Conservation (phyloP, 1,140 invertebrate species). For the Pseudoatta argentina region DNA sequence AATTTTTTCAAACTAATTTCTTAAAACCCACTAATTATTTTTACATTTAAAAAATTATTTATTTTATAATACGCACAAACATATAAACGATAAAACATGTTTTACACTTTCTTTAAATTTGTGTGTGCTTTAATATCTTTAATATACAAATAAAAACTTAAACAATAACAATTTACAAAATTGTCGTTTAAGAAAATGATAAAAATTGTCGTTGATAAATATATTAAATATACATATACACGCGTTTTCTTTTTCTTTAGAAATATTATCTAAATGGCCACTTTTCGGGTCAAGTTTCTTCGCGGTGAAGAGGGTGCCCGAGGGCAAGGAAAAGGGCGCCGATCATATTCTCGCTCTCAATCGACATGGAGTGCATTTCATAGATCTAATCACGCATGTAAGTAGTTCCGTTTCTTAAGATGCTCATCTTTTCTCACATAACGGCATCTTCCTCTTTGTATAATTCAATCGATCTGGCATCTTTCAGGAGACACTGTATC, state of each 20-base stretch:
- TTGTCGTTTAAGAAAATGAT: neutral
- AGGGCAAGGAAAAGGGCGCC: constrained; percentile 90
- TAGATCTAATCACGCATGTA: constrained; percentile 96
- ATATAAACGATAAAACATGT: neutral
- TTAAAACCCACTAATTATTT: neutral
- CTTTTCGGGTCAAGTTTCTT: constrained; percentile 99
- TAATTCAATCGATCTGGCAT: neutral
- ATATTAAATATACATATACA: neutral
- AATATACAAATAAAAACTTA: neutral
- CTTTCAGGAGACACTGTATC: constrained; percentile 93
- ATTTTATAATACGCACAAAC: neutral
- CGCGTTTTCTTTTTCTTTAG: constrained; percentile 80
- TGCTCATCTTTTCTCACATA: neutral
- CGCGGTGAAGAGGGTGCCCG: constrained; percentile 95
- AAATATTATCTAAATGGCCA: constrained; percentile 96
- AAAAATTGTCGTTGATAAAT: neutral
- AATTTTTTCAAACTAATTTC: too few relatives aligned
- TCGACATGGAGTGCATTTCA: constrained; percentile 96
- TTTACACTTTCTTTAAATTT: neutral
- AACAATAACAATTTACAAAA: neutral
- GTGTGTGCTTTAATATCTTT: constrained; percentile 4
- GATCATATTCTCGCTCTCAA: constrained; percentile 97
- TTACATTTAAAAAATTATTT: constrained; percentile 1
- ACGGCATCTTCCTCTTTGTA: neutral
- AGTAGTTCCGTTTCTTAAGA: constrained; percentile 77